phyloP scores from a whole-genome alignment of 2,888 invertebrate species.

The Drosophila lacicola region DNA sequence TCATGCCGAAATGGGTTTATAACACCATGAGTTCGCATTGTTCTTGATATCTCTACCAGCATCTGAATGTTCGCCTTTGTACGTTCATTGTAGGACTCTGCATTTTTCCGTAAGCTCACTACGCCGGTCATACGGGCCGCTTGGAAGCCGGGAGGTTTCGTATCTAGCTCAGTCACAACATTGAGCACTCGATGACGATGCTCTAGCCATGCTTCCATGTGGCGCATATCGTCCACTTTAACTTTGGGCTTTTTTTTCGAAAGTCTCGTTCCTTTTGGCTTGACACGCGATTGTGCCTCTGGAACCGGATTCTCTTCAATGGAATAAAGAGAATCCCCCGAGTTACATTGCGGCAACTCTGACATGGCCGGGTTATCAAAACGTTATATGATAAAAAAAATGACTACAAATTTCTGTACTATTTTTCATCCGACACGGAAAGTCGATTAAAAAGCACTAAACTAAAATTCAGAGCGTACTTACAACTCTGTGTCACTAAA shows the following conservation, averaged over 20 bases:
- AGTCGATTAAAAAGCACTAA: neutral
- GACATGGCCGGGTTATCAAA: conserved; percentile 2
- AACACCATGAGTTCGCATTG: conserved; percentile 59
- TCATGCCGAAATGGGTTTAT: conserved; percentile 56
- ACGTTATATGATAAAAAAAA: neutral
- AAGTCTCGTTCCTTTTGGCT: neutral
- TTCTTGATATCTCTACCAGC: conserved; percentile 44
- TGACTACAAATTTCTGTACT: conserved; percentile 17
- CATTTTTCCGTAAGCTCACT: conserved; percentile 38
- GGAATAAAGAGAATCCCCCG: neutral
- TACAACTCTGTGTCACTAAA: too few species aligned
- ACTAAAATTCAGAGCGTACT: neutral
- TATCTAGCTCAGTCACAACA: conserved; percentile 30
- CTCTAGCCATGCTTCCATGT: conserved; percentile 14
- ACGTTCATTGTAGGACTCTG: conserved; percentile 39
- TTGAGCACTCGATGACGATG: conserved; percentile 46
- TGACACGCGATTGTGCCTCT: neutral
- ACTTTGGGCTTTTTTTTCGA: neutral
- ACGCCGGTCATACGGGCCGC: conserved; percentile 53
- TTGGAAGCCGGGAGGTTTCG: conserved; percentile 40
- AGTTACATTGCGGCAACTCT: conserved; percentile 14
- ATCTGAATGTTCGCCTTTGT: conserved; percentile 56
- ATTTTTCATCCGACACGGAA: neutral
- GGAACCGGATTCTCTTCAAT: neutral
- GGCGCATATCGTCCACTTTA: neutral